Conservation (phyloP, 2,797 vertebrate species). For the Sebastes iracundus region DNA sequence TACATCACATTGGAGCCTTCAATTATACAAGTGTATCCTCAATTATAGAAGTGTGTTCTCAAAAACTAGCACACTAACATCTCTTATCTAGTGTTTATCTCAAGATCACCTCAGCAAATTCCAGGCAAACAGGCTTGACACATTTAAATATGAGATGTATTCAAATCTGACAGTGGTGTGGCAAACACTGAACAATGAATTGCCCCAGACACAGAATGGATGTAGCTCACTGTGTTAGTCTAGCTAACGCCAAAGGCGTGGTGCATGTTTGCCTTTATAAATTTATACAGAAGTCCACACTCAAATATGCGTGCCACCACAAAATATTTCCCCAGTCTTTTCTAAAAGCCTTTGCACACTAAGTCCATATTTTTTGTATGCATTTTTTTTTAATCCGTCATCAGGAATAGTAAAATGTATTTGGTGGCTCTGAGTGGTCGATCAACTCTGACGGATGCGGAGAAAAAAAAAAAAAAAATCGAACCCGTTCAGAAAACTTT, state of each 20-base stretch:
- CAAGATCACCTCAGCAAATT: neutral
- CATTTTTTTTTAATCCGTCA: too few species aligned
- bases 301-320: neutral
- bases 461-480: too few species aligned
- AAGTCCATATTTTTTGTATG: too few species aligned
- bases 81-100: neutral
- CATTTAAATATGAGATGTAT: neutral
- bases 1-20: neutral
- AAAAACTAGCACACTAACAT: neutral
- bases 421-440: too few species aligned
- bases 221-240: neutral
- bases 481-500: too few species aligned
- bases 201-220: neutral
- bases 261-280: neutral
- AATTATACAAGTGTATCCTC: neutral
- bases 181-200: neutral
- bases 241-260: too few species aligned
- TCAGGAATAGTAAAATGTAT: too few species aligned
- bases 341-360: neutral
- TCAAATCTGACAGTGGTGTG: neutral
- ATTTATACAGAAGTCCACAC: neutral
- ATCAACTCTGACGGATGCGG: too few species aligned
- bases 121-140: neutral
- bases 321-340: neutral
- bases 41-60: too few species aligned